These are phyloP conservation scores for Molossus molossus DNA, from an alignment of 2,797 vertebrate genomes.

Conservation along the genomic window DNA sequence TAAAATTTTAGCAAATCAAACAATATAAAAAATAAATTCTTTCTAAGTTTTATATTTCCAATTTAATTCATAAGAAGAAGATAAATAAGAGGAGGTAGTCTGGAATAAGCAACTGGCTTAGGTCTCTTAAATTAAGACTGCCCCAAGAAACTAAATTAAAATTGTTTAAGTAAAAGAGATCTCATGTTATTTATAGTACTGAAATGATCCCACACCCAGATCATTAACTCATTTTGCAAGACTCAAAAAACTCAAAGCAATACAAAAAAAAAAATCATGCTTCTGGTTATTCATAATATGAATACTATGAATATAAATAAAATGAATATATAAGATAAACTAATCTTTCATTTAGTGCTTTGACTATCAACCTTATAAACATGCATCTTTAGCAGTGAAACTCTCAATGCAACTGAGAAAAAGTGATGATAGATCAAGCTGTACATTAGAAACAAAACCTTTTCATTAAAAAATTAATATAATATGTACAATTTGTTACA, in stretches of 20 bases:
- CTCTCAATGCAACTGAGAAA: conserved; percentile 38
- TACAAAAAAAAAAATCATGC: conserved; percentile 71
- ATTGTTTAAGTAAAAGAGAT: conserved; percentile 27
- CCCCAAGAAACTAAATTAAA: conserved; percentile 48
- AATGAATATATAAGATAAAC: conserved; percentile 42
- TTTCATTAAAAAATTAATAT: background rate
- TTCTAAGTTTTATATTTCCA: conserved; percentile 65
- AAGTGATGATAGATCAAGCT: background rate
- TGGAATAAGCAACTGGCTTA: background rate
- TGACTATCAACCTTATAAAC: conserved; percentile 67
- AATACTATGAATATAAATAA: conserved; percentile 56
- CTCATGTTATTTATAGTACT: background rate
- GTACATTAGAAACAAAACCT: background rate
- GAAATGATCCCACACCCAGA: conserved; percentile 60
- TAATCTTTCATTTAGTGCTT: conserved; percentile 60
- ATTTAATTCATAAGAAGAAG: conserved; percentile 67
- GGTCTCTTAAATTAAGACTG: conserved; percentile 37
- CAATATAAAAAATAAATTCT: conserved; percentile 73
- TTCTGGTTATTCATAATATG: conserved; percentile 9
- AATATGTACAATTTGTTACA: conserved; percentile 35
- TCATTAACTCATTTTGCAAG: conserved; percentile 62
- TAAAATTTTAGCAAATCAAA: conserved; percentile 73
- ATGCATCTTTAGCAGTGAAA: conserved; percentile 79
- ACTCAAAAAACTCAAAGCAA: conserved; percentile 46
- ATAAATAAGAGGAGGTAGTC: background rate